These are phyloP conservation scores for Hemichromis elongatus DNA, from an alignment of 2,113 vertebrate genomes.

Conservation along the genomic window DNA sequence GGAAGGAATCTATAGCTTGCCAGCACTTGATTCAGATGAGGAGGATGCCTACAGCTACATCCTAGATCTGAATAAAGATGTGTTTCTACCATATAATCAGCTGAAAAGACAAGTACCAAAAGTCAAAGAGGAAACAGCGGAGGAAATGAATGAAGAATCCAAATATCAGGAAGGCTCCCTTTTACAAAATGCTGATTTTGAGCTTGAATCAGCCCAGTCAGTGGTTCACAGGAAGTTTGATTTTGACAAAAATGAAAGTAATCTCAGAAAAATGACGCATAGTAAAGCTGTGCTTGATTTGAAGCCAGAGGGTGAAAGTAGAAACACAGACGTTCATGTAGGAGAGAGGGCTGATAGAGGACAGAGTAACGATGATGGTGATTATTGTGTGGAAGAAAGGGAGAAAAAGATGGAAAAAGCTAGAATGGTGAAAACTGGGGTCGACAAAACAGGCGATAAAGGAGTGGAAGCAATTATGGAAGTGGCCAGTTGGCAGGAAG, in stretches of 20 bases:
- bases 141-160: not conserved
- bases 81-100: constrained; percentile 1
- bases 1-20: constrained; percentile 49
- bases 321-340: not conserved
- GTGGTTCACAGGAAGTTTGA: not conserved
- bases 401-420: not conserved
- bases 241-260: not conserved
- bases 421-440: not conserved
- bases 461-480: not conserved
- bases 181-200: not conserved
- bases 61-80: constrained; percentile 63
- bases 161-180: not conserved
- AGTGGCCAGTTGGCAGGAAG: not conserved
- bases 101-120: not conserved
- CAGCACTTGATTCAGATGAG: constrained; percentile 58
- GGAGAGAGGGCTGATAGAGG: not conserved
- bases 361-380: not conserved
- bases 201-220: not conserved
- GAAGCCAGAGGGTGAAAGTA: not conserved
- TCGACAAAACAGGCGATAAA: not conserved
- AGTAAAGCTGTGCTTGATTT: not conserved
- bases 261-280: not conserved
- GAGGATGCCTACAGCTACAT: constrained; percentile 64
- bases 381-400: not conserved
- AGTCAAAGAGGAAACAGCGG: constrained; percentile 37